phyloP scores from a whole-genome alignment of 2,888 invertebrate genomes.

The Lamellibrachia satsuma region DNA sequence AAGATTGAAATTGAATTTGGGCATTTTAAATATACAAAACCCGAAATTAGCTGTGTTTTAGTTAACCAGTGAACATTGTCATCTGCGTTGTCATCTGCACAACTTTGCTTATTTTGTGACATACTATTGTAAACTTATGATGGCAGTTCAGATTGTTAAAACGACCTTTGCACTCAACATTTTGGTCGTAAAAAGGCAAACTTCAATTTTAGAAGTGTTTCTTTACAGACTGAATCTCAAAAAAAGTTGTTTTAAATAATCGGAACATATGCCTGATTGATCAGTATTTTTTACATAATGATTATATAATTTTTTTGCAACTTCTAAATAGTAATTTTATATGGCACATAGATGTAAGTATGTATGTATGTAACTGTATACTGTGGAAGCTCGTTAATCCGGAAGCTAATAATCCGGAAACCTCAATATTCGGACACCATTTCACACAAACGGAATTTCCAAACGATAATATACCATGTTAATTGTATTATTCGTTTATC shows the following conservation, averaged over 20 bases:
- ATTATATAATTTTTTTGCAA: background rate
- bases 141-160: conserved; percentile 4
- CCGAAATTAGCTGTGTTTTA: too few species aligned
- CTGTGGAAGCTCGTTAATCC: too few species aligned
- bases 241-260: background rate
- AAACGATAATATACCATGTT: too few species aligned
- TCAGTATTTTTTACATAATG: background rate
- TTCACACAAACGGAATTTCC: too few species aligned
- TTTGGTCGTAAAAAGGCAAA: background rate
- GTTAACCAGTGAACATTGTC: too few species aligned
- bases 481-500: too few species aligned
- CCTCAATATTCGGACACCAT: too few species aligned
- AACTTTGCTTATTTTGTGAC: background rate
- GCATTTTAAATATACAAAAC: too few species aligned
- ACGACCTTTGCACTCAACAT: background rate
- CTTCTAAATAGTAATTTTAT: background rate
- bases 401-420: too few species aligned
- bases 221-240: background rate
- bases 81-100: too few species aligned
- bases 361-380: too few species aligned
- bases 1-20: too few species aligned
- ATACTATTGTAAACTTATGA: background rate
- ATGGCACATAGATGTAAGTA: background rate
- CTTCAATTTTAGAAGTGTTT: background rate
- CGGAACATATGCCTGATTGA: background rate